Evolutionary conservation across 2,797 vertebrate genomes (phyloP).

Genomic region (Sebastes kiyomatsui): DNA sequence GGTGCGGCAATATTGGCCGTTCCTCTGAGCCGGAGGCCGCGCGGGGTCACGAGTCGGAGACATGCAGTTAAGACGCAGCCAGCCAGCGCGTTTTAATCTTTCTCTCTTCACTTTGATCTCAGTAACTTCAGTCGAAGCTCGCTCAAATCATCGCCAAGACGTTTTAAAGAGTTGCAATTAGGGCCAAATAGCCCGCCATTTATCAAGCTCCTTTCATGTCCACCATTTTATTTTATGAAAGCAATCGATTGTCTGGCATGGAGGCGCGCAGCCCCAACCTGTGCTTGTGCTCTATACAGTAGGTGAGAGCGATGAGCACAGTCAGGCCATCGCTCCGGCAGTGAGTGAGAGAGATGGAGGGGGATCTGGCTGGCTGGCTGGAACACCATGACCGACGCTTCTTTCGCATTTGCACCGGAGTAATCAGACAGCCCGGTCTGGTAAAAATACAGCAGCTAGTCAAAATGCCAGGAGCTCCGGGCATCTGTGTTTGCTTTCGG

Average conservation of each 20-base stretch:
- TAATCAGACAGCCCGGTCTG: conserved; percentile 61
- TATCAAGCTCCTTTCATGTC: conserved; percentile 79
- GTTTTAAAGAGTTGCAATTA: conserved; percentile 82
- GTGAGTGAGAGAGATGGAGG: conserved; percentile 50
- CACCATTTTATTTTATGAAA: conserved; percentile 80
- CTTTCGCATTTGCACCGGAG: conserved; percentile 64
- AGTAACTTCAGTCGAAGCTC: conserved; percentile 73
- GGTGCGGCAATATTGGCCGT: conserved; percentile 52
- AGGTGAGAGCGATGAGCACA: conserved; percentile 56
- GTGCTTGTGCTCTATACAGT: conserved; percentile 38
- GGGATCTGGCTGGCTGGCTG: conserved; percentile 56
- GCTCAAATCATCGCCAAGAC: conserved; percentile 77
- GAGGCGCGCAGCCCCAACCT: conserved; percentile 54
- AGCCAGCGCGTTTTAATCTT: conserved; percentile 69
- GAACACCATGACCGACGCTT: conserved; percentile 57
- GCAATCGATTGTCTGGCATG: conserved; percentile 71
- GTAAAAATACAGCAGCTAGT: conserved; percentile 62
- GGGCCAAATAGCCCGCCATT: conserved; percentile 75
- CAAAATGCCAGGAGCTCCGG: conserved; percentile 55
- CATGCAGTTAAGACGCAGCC: conserved; percentile 63
- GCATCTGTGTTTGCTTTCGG: conserved; percentile 60
- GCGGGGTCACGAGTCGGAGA: conserved; percentile 72
- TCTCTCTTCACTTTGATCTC: conserved; percentile 75
- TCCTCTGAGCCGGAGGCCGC: conserved; percentile 51
- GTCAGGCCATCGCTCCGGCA: conserved; percentile 53